Evolutionary conservation across 2,113 vertebrate genomes (phyloP), one percentile per base, ranked within the genome.

Genomic region (Passerina amoena): DNA sequence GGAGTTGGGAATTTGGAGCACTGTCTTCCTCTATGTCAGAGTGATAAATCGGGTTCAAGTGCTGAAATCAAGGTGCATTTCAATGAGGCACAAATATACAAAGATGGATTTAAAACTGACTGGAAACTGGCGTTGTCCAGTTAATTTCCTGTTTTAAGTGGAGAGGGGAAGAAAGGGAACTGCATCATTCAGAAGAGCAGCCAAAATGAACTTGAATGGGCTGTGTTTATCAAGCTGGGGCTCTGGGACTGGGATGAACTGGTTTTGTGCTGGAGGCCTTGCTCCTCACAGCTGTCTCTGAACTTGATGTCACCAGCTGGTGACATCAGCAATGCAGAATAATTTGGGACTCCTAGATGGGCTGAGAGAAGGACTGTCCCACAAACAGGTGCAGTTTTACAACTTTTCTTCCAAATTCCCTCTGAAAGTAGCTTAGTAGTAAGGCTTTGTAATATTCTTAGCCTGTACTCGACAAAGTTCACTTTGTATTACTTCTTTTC

Each of bases 91-190:
- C 47, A 76, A 47, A 75, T 53, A 50, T 16, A n/a, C 19, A 19
- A 57, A 87, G 63, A 23, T 83, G 21, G n/a, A 77, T 96, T 51
- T 90, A 42, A 61, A 86, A 47, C 68, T 77, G 63, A 59, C 54
- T 94, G 85, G 90, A 81, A 92, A 48, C 64, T 71, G 87, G n/a
- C 0, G 2, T 86, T 94, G 68, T 83, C 76, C 79, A 53, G 59
- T 81, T 73, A 37, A 73, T 92, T 94, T 96, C 80, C 90, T 95
- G 51, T 48, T 92, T 86, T 50, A 93, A 86, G 37, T 70, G 64
- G 79, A 66, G 54, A 70, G 37, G 37, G 48, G 37, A 95, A 83
- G 75, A 91, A 84, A 87, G 77, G 75, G 75, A 89, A 64, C 70
- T 54, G 85, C 59, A 31, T 92, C 53, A 91, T 90, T 75, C 33